Percentiles rank a stretch among this genome's conserved stretches.
phyloP scores from a whole-genome alignment of 2,888 invertebrate species.

The Nasonovia ribisnigri region DNA sequence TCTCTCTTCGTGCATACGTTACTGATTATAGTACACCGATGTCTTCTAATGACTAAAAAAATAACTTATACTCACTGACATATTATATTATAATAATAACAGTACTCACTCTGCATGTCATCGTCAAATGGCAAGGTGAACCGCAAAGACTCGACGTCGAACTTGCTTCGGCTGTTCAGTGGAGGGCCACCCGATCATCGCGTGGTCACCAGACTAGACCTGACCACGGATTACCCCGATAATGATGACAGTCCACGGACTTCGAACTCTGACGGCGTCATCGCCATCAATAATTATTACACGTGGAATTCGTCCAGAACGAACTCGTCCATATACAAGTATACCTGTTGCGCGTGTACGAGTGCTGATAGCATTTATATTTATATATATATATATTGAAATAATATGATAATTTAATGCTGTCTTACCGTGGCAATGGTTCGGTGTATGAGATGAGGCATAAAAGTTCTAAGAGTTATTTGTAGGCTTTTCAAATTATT shows the following conservation, averaged over 20 bases:
- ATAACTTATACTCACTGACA: background rate
- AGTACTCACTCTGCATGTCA: background rate
- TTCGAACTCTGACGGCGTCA: background rate
- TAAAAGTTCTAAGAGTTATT: background rate
- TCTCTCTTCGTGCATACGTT: too few species aligned
- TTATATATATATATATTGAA: too few species aligned
- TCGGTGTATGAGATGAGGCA: background rate
- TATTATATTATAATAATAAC: background rate
- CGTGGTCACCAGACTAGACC: constrained; percentile 32
- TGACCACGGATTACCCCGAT: background rate
- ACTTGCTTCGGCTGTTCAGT: background rate
- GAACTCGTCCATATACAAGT: constrained; percentile 35
- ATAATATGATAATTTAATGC: background rate
- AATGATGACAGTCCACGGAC: background rate
- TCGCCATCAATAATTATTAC: constrained; percentile 48
- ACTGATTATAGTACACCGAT: background rate
- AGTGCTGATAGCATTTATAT: background rate
- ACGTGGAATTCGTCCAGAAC: constrained; percentile 55
- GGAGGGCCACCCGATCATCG: background rate
- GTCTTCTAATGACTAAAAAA: background rate
- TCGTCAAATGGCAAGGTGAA: background rate
- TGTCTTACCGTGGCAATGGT: background rate
- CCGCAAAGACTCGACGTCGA: background rate
- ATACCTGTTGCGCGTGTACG: background rate
- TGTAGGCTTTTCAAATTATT: background rate